phyloP scores from a whole-genome alignment of 2,797 vertebrate species.

The Poecilia wingei region DNA sequence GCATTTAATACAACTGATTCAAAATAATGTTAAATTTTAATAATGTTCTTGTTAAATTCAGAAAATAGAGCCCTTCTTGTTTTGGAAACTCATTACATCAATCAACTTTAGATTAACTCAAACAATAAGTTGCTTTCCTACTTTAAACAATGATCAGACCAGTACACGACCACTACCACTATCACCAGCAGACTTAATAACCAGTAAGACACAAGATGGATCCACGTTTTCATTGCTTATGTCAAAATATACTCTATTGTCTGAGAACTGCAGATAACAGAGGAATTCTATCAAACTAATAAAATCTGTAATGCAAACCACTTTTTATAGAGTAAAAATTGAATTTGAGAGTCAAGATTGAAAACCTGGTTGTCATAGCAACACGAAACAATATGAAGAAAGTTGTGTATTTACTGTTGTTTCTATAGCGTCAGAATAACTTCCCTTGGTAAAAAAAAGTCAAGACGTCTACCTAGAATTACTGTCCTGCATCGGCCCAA shows the following conservation, averaged over 20 bases:
- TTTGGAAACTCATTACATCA: too few species aligned
- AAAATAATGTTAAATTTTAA: too few species aligned
- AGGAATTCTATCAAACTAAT: not conserved
- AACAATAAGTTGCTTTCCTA: too few species aligned
- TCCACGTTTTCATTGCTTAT: not conserved
- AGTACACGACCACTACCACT: not conserved
- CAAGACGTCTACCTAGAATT: slow-evolving; percentile 41
- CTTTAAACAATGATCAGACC: not conserved
- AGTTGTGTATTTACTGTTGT: not conserved
- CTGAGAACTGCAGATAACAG: too few species aligned
- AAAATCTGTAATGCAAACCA: not conserved
- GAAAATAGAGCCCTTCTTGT: too few species aligned
- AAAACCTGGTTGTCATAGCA: not conserved
- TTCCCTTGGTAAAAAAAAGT: slow-evolving; percentile 22
- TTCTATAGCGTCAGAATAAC: not conserved
- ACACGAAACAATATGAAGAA: too few species aligned
- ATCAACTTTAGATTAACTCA: too few species aligned
- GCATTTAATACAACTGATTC: too few species aligned
- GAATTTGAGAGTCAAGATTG: not conserved
- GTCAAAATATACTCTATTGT: too few species aligned
- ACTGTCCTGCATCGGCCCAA: slow-evolving; percentile 35
- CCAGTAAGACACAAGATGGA: not conserved
- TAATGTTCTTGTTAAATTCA: too few species aligned
- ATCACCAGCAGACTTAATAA: too few species aligned
- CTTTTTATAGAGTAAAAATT: not conserved